Evolutionary conservation across 2,888 invertebrate species (phyloP).

Genomic region (Hydrotaea cyrtoneurina): DNA sequence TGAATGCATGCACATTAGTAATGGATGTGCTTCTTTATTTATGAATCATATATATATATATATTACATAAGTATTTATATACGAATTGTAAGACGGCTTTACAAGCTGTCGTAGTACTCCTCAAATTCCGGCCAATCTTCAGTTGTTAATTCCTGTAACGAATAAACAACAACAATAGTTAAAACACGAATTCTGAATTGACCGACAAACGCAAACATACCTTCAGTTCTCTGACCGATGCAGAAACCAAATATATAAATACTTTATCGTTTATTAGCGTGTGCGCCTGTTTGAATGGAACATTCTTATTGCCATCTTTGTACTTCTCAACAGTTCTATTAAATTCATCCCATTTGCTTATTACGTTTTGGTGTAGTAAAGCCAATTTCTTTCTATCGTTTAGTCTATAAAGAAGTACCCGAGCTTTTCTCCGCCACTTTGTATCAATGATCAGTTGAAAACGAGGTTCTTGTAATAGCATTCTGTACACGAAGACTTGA

Average conservation of each 20-base stretch:
- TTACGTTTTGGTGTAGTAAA: constrained; percentile 41
- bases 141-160: constrained; percentile 7
- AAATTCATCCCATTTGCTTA: constrained; percentile 43
- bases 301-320: background rate
- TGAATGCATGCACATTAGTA: no score
- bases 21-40: no score
- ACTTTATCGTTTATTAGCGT: constrained; percentile 25
- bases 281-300: background rate
- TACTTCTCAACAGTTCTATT: constrained; percentile 1
- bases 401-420: constrained; percentile 19
- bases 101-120: background rate
- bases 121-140: constrained; percentile 28
- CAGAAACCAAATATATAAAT: constrained; percentile 48
- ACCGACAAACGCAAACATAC: constrained; percentile 11
- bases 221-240: constrained; percentile 47
- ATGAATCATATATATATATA: no score
- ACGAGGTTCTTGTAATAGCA: constrained; percentile 29
- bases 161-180: background rate
- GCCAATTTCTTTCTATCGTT: constrained; percentile 28
- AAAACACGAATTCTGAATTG: background rate
- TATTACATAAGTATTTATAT: no score
- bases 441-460: constrained; percentile 18
- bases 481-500: constrained; percentile 44
- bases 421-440: constrained; percentile 7
- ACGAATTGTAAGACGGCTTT: no score